Percentiles rank a stretch among this genome's conserved stretches.
These are phyloP conservation scores for Antheraea mylitta DNA, from an alignment of 1,140 invertebrate genomes.

Conservation along the genomic window DNA sequence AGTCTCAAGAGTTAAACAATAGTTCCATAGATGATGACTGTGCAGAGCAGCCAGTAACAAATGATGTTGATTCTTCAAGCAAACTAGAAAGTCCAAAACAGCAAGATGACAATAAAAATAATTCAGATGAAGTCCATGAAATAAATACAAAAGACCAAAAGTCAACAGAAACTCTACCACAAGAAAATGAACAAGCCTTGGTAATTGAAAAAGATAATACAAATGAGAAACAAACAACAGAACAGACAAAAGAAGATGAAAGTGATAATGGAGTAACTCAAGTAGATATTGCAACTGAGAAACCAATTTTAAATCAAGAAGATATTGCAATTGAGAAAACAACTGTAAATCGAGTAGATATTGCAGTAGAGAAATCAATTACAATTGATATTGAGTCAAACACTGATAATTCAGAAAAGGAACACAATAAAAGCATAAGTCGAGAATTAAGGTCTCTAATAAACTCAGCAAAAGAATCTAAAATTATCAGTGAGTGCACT, in stretches of 20 bases:
- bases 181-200: slow-evolving; percentile 4
- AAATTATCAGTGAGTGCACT: slow-evolving; percentile 75
- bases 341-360: background rate
- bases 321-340: slow-evolving; percentile 38
- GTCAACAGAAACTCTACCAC: slow-evolving; percentile 13
- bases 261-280: slow-evolving; percentile 5
- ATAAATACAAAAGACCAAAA: slow-evolving; percentile 9
- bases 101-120: background rate
- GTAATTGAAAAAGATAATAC: slow-evolving; percentile 1
- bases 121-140: slow-evolving; percentile 5
- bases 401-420: slow-evolving; percentile 56
- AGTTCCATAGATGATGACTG: background rate
- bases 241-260: background rate
- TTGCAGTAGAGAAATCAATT: slow-evolving; percentile 34
- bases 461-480: slow-evolving; percentile 74
- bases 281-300: slow-evolving; percentile 35
- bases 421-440: slow-evolving; percentile 66
- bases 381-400: slow-evolving; percentile 53
- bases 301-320: slow-evolving; percentile 24
- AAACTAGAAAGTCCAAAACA: background rate
- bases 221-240: background rate
- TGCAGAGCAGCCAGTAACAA: background rate
- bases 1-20: background rate
- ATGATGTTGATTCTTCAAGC: slow-evolving; percentile 13
- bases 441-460: slow-evolving; percentile 72